Conservation (phyloP, 2,888 invertebrate genomes). For the Trachelus tabidus region DNA sequence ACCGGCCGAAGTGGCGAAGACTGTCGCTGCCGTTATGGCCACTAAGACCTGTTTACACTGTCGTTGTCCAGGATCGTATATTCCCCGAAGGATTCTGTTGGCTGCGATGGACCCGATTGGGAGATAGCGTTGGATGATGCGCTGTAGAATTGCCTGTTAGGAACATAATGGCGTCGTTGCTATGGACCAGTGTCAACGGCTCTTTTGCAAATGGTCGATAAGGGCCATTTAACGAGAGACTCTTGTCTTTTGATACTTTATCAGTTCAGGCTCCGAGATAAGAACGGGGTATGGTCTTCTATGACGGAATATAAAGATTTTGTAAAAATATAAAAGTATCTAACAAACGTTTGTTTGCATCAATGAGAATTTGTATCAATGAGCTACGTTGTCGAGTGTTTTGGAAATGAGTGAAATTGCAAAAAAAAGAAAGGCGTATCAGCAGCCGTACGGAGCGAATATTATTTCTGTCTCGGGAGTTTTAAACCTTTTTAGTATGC, state of each 20-base stretch:
- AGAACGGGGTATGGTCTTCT: too few relatives aligned
- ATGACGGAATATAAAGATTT: too few relatives aligned
- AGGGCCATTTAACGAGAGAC: too few relatives aligned
- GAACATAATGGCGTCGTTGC: neutral
- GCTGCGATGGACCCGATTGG: neutral
- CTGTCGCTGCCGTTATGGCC: constrained; percentile 44
- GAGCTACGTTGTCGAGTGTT: too few relatives aligned
- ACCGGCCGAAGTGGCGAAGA: constrained; percentile 38
- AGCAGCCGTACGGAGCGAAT: constrained; percentile 27
- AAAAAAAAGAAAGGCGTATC: neutral
- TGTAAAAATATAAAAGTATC: too few relatives aligned
- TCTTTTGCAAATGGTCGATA: too few relatives aligned
- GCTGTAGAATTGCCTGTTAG: neutral
- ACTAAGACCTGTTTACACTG: constrained; percentile 53
- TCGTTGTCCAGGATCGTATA: constrained; percentile 35
- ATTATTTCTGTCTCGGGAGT: constrained; percentile 54
- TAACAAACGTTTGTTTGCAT: too few relatives aligned
- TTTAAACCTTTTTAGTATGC: constrained; percentile 58
- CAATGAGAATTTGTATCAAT: too few relatives aligned
- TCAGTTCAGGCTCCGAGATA: too few relatives aligned
- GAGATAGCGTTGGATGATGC: constrained; percentile 27
- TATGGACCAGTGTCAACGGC: too few relatives aligned
- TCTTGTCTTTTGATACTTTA: too few relatives aligned
- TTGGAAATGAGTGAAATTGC: too few relatives aligned
- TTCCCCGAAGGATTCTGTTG: constrained; percentile 3